Evolutionary conservation across 2,888 invertebrate genomes (phyloP), one percentile per base, ranked within the genome.

Genomic region (Trypoxylon attenuatum): DNA sequence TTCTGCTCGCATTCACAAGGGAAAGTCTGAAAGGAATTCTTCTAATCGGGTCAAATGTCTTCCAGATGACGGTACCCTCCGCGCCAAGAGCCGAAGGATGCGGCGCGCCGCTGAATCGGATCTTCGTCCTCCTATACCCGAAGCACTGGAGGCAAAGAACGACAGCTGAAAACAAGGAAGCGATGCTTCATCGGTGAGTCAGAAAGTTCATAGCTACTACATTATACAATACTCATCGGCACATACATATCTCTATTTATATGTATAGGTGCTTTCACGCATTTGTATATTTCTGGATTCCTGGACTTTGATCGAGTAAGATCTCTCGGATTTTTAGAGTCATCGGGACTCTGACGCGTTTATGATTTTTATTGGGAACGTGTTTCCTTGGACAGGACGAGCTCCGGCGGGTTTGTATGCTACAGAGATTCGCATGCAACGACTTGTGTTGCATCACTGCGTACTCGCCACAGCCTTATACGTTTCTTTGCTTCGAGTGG

Each of bases 401-500:
- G n/a, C n/a, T n/a, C n/a, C n/a, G n/a, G n/a, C n/a, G n/a, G n/a
- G n/a, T n/a, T n/a, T n/a, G n/a, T 49, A 59, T n/a, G n/a, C n/a
- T n/a, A 66, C 29, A 49, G 51, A 69, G 68, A 77, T 75, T 77
- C 77, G 59, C 71, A 75, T 77, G 71, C 68, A 73, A 69, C 71
- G 57, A 58, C 63, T 65, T 46, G 67, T 66, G 56, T 77, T 77
- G 75, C 77, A 73, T 77, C 77, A 76, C 61, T 54, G 70, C n/a
- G n/a, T 63, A 59, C 73, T 69, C 43, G 64, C 55, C 61, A 23
- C 69, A 60, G 61, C 81, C 82, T 78, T 80, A 80, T 80, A 81
- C 69, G 80, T 67, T 81, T 77, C 73, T 77, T 77, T 75, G 61
- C 59, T 71, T 60, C 71, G 69, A 67, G 70, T 61, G 75, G 81